Evolutionary conservation across 2,797 vertebrate species (phyloP).

Genomic region (Lepilemur ruficaudatus): DNA sequence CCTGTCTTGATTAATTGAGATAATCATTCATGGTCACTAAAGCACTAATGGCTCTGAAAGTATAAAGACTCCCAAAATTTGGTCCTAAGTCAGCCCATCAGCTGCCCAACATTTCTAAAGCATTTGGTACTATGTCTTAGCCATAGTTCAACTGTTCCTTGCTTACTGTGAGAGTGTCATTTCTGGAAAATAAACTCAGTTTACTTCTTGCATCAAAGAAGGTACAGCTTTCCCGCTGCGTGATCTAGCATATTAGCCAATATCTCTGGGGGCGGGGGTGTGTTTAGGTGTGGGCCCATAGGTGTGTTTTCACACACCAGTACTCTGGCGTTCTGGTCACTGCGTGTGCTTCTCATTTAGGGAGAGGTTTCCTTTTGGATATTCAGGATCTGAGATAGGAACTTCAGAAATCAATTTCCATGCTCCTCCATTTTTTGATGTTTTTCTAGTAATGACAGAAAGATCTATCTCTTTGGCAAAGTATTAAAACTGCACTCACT

Average conservation of each 20-base stretch:
- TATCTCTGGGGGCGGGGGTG: neutral
- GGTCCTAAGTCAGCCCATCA: neutral
- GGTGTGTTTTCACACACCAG: neutral
- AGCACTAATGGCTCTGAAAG: neutral
- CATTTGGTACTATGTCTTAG: neutral
- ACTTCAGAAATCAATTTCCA: slow-evolving; percentile 19
- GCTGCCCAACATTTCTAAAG: neutral
- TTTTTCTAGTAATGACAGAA: slow-evolving; percentile 8
- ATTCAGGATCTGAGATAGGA: neutral
- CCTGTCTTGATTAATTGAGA: slow-evolving; percentile 17
- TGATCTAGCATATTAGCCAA: neutral
- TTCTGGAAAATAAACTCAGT: slow-evolving; percentile 6
- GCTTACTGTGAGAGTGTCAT: neutral
- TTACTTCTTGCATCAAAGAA: neutral
- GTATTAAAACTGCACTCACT: neutral
- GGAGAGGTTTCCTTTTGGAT: neutral
- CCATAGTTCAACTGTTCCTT: neutral
- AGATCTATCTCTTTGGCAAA: neutral
- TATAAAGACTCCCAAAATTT: neutral
- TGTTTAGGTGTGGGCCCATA: neutral
- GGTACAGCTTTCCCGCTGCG: neutral
- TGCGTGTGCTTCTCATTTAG: neutral
- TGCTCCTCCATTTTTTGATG: neutral
- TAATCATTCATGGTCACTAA: neutral
- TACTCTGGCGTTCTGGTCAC: neutral